A percentile compares a stretch with the other conserved stretches of the same genome.
phyloP scores from a whole-genome alignment of 2,113 vertebrate species.

The Petaurus breviceps region DNA sequence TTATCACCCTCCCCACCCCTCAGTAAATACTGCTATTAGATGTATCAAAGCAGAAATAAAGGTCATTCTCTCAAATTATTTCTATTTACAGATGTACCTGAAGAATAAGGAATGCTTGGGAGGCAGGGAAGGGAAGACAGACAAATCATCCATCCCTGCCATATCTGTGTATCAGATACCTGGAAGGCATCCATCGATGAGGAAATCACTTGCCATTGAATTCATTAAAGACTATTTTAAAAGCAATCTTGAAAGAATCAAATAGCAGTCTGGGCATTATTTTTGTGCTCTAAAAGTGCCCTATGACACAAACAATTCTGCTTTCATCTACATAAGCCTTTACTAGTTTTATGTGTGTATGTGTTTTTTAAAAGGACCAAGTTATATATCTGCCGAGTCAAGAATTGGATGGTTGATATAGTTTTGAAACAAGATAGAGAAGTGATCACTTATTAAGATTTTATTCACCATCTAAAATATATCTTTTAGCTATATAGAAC shows the following conservation, averaged over 20 bases:
- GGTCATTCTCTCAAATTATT: slow-evolving; percentile 4
- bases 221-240: slow-evolving; percentile 8
- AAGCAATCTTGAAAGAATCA: background rate
- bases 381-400: background rate
- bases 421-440: background rate
- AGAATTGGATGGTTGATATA: background rate
- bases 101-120: background rate
- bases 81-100: background rate
- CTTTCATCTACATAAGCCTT: background rate
- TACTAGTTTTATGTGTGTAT: background rate
- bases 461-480: slow-evolving; percentile 1
- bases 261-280: background rate
- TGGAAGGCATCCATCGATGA: background rate
- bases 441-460: slow-evolving; percentile 1
- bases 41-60: slow-evolving; percentile 17
- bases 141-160: background rate
- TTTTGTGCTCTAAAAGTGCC: background rate
- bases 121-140: background rate
- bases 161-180: background rate
- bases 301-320: background rate
- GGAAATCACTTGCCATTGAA: background rate
- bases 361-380: background rate
- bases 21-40: background rate
- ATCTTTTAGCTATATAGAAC: slow-evolving; percentile 1
- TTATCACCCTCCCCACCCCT: background rate